Evolutionary conservation across 2,888 invertebrate species (phyloP), one percentile per base, ranked within the genome.

Genomic region (Linnaemya vulpina): DNA sequence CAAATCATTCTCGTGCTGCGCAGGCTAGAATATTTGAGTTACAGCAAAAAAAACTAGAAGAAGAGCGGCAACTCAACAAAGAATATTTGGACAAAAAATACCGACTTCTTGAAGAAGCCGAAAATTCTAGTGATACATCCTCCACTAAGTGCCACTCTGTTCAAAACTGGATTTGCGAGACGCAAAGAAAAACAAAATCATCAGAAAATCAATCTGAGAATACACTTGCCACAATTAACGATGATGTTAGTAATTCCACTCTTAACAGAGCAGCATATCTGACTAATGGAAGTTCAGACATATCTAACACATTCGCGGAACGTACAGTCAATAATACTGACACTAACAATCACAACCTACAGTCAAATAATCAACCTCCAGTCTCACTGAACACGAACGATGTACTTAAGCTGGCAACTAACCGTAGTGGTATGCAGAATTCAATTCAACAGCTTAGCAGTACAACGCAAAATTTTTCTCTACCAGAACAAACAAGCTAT

Each of bases 61-160:
- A n/a, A 49, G 68, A 68, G 35, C 77, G 77, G 13, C 8, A 58
- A 30, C 20, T 77, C 1, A 68, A 77, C 13, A n/a, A 38, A 11
- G 49, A 68, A 15, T 78, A 78, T 40, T 13, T 77, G 43, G 15
- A 60, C 20, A 65, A 70, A 62, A 75, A 75, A 40, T 81, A 70
- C 9, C 22, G 70, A 55, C 74, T 81, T 60, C 51, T 74, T 11
- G 35, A 60, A 10, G 60, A 60, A 35, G 60, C 17, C 35, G 70
- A 55, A 51, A 43, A 46, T 58, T 46, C 15, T 25, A 40, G n/a
- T 40, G 55, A 51, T 46, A 22, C 9, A 20, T 65, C 67, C 3
- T 67, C 73, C 15, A 20, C 10, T 8, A 65, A 58, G 15, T 67
- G 63, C 15, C 58, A 67, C 35, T 58, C 80, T 13, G 49, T 67